Evolutionary conservation across 2,888 invertebrate genomes (phyloP), one percentile per base, ranked within the genome.

Genomic region (Cetonia aurata): DNA sequence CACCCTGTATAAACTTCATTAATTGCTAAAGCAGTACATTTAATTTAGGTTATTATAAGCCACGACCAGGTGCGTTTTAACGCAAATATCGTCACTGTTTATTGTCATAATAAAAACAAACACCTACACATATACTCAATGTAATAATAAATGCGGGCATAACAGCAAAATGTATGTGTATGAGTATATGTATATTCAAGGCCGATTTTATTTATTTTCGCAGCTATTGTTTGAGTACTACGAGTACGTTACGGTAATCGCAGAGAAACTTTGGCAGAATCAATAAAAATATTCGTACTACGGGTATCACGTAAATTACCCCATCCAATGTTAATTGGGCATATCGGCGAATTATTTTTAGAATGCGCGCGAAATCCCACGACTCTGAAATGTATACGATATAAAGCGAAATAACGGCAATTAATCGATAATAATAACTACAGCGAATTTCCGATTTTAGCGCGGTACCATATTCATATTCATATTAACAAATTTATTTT

Each of bases 201-300:
- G 56, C 37, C 56, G 56, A 33, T 37, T 37, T 56, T 56, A 37
- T 56, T 56, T 56, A n/a, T 56, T 56, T 56, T 56, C 13, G 53
- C 25, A 8, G 37, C 15, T 12, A 37, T 56, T 37, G 37, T 33
- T n/a, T 15, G 15, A 33, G 33, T 37, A 33, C 4, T 31, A 33
- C 56, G 33, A 9, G n/a, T 56, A 37, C 56, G 33, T 37, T 56
- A 37, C 15, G 37, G 1, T 25, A 25, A 25, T 25, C 13, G 56
- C 31, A 37, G 55, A 13, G 33, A n/a, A 15, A 33, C 33, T 25
- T 56, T 56, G n/a, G n/a, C 15, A 15, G 56, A 56, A 56, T 56
- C 37, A 56, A 56, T 37, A 37, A 56, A 56, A 33, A 37, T 37
- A 37, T 37, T 56, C 56, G 4, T 15, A 8, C 33, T 6, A 56